These are phyloP conservation scores for Crossaster papposus DNA, from an alignment of 53 echinoderm and acorn worm genomes.

Conservation along the genomic window DNA sequence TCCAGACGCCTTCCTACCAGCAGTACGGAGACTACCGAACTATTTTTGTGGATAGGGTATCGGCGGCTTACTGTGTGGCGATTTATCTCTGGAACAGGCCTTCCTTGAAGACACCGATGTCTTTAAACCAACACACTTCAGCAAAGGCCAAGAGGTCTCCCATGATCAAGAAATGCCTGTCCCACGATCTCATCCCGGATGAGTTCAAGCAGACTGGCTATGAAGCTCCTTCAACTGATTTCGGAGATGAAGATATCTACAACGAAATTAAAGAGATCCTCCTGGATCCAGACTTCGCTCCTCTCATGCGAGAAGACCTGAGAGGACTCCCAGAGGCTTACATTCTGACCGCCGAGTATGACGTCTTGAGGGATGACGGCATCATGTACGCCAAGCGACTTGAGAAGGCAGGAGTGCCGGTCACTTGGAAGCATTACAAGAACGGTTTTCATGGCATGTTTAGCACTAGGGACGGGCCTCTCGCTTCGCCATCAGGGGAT, in stretches of 20 bases:
- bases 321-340: conserved; percentile 68
- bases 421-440: conserved; percentile 59
- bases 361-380: conserved; percentile 86
- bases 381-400: conserved; percentile 84
- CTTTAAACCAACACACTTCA: conserved; percentile 74
- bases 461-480: background rate
- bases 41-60: background rate
- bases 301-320: conserved; percentile 75
- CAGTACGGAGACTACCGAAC: background rate
- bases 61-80: conserved; percentile 7
- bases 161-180: conserved; percentile 65
- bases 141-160: conserved; percentile 47
- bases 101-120: conserved; percentile 12
- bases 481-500: background rate
- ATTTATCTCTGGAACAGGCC: conserved; percentile 53
- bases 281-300: conserved; percentile 71
- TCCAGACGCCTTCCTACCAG: conserved; percentile 4
- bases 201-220: conserved; percentile 58
- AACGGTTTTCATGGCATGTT: conserved; percentile 63
- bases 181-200: conserved; percentile 76
- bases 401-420: conserved; percentile 76
- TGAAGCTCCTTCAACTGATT: conserved; percentile 59
- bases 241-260: conserved; percentile 66
- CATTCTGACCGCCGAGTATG: conserved; percentile 82
- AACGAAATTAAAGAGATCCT: conserved; percentile 53